phyloP scores from a whole-genome alignment of 1,140 invertebrate genomes.

The Stenopsyche tienmushanensis region DNA sequence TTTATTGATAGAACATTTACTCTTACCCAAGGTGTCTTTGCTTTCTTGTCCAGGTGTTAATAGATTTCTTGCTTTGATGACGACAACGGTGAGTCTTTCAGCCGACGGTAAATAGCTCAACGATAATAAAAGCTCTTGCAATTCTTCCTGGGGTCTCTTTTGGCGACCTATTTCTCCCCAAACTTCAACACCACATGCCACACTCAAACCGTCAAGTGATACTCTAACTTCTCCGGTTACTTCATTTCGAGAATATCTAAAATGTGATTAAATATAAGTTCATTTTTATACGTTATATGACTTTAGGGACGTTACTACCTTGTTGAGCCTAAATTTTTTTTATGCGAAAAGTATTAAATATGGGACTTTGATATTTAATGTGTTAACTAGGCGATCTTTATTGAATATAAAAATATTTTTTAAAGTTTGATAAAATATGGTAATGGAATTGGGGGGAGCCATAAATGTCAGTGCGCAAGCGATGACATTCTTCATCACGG shows the following conservation, averaged over 20 bases:
- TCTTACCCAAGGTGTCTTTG: constrained; percentile 61
- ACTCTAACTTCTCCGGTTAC: constrained; percentile 75
- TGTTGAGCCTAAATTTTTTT: too few species aligned
- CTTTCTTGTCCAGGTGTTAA: constrained; percentile 62
- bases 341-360: too few species aligned
- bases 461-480: too few species aligned
- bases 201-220: constrained; percentile 67
- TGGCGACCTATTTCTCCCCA: constrained; percentile 78
- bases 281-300: background rate
- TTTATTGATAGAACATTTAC: too few species aligned
- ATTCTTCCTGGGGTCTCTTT: constrained; percentile 74
- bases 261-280: background rate
- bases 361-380: too few species aligned
- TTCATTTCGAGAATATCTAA: constrained; percentile 74
- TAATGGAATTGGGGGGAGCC: too few species aligned
- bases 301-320: too few species aligned
- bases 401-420: too few species aligned
- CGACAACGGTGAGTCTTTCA: constrained; percentile 78
- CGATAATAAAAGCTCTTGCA: constrained; percentile 78
- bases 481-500: too few species aligned
- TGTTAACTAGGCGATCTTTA: too few species aligned
- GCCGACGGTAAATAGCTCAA: constrained; percentile 85
- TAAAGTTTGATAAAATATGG: too few species aligned
- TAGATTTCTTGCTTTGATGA: constrained; percentile 82
- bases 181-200: constrained; percentile 71